Evolutionary conservation across 1,140 invertebrate genomes (phyloP), one percentile per base, ranked within the genome.

Genomic region (Procambarus virginalis): DNA sequence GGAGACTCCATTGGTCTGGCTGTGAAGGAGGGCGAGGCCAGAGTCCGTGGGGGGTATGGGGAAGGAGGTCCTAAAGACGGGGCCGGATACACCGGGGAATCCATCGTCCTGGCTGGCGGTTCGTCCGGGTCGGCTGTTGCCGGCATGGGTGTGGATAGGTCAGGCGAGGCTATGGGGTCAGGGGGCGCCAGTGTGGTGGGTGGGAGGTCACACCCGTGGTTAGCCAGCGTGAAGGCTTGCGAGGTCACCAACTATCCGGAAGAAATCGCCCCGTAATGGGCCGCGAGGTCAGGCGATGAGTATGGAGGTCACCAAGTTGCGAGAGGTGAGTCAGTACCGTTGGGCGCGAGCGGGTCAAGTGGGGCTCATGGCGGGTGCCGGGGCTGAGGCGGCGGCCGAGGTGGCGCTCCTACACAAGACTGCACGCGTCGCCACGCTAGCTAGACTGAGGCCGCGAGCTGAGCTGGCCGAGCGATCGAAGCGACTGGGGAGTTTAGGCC

Each of bases 381-480:
- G 82, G 90, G 80, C 49, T 91, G 89, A 91, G 75, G 90, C 70
- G 86, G 81, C 80, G 85, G 48, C 75, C 64, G 80, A 89, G 91
- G 86, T 88, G 75, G 84, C 77, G 85, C 82, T 81, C 85, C 86
- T 75, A 79, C 82, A 88, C 86, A 85, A 91, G 85, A 91, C 91
- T 91, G 91, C 91, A 88, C 91, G 91, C 91, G 84, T 82, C 91
- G 86, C 91, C 82, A 91, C 86, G 83, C 86, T 84, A 91, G 90
- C 86, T 79, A 88, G 86, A 91, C 91, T 88, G 91, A 91, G 91
- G 85, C 86, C 86, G 91, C 91, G 91, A 89, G 91, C 81, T 88
- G 86, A 91, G 91, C 91, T 91, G 91, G 86, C 91, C 91, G 60
- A 88, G 55, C 91, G 91, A 91, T 91, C 91, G 91, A 91, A 91